These are phyloP conservation scores for Drosophila picticornis DNA, from an alignment of 2,888 invertebrate species.

Conservation along the genomic window DNA sequence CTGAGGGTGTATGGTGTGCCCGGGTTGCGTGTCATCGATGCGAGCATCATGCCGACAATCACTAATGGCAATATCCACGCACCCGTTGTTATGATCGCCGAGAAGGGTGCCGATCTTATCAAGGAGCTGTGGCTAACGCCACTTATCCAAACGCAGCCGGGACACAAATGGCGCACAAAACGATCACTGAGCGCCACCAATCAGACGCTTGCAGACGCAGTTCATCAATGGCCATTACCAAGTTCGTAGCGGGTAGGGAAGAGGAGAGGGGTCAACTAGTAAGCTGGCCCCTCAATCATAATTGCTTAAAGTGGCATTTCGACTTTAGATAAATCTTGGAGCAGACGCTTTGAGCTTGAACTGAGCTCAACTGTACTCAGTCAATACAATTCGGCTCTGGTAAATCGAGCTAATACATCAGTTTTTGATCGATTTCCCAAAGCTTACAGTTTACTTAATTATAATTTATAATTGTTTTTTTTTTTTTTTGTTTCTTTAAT, in stretches of 20 bases:
- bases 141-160: constrained; percentile 11
- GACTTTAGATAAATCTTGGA: constrained; percentile 10
- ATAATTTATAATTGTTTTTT: neutral
- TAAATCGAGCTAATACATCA: neutral
- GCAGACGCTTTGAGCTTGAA: constrained; percentile 3
- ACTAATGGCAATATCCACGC: constrained; percentile 95
- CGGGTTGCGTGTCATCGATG: constrained; percentile 93
- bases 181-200: constrained; percentile 31
- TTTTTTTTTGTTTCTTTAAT: neutral
- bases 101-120: constrained; percentile 93
- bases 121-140: constrained; percentile 89
- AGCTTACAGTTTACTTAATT: constrained; percentile 1
- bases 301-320: constrained; percentile 8
- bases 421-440: neutral
- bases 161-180: constrained; percentile 41
- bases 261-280: neutral
- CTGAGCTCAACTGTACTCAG: constrained; percentile 7
- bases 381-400: constrained; percentile 10
- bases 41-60: constrained; percentile 94
- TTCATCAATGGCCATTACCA: constrained; percentile 63
- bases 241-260: constrained; percentile 51
- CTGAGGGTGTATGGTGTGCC: constrained; percentile 91
- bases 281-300: constrained; percentile 8
- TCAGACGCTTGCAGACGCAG: constrained; percentile 15
- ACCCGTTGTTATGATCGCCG: constrained; percentile 94